Percentiles rank a stretch among this genome's conserved stretches.
phyloP scores from a whole-genome alignment of 1,140 invertebrate species.

The Musca domestica region DNA sequence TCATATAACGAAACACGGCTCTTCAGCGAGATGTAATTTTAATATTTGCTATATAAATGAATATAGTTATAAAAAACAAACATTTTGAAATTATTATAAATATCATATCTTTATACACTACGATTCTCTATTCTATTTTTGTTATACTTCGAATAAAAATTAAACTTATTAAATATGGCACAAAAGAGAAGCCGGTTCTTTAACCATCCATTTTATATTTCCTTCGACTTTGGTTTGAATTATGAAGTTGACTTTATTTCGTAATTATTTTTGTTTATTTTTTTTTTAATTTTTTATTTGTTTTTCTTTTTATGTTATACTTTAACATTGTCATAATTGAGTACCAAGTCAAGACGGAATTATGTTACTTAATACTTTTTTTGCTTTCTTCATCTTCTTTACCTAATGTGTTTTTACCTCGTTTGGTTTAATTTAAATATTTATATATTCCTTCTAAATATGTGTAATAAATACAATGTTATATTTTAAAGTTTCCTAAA shows the following conservation, averaged over 20 bases:
- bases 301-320: background rate
- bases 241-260: too few relatives aligned
- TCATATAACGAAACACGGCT: too few relatives aligned
- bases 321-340: background rate
- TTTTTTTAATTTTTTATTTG: constrained; percentile 3
- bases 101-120: too few relatives aligned
- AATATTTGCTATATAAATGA: too few relatives aligned
- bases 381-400: background rate
- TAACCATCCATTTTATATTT: background rate
- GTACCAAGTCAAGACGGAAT: constrained; percentile 18
- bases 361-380: constrained; percentile 8
- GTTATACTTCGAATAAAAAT: too few relatives aligned
- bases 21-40: too few relatives aligned
- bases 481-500: constrained; percentile 10
- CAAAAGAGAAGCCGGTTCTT: too few relatives aligned
- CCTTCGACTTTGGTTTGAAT: constrained; percentile 3
- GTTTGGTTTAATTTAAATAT: background rate
- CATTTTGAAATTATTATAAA: too few relatives aligned
- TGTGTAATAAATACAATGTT: constrained; percentile 4
- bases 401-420: background rate
- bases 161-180: too few relatives aligned
- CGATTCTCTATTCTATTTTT: too few relatives aligned
- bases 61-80: too few relatives aligned
- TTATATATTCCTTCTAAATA: background rate
- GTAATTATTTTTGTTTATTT: background rate